Base-by-base conservation (phyloP, 1,140 invertebrate genomes). In the Psilanteris sp. region DNA sequence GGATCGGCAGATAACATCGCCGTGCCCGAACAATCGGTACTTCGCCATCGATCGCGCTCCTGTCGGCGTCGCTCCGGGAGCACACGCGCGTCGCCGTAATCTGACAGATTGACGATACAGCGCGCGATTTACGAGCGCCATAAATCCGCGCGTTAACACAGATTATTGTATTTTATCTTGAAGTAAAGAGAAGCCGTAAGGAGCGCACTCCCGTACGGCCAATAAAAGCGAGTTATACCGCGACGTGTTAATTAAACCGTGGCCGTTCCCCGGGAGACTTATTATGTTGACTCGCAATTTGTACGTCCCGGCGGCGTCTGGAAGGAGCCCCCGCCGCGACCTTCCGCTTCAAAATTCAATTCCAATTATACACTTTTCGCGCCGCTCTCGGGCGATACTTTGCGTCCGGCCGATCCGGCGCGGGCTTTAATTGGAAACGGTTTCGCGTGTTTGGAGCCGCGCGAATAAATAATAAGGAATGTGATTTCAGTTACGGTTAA, bases 21-120 rank as follows among this genome's bases (percentile, higher is more conserved):
- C 18, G 10, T 37, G 16, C 55, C 22, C 4, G 4, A 55, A 57
- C 52, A 57, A 68, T 68, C 50, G 50, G 48, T 68, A 48, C 31
- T 68, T 68, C n/a, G 16, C 41, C 48, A 44, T 68, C 52, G 48
- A 48, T 68, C 50, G n/a, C 11, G 18, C 34, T 32, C 22, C 50
- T 57, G 15, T 36, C 4, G 34, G 41, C 34, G 50, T 41, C 43
- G 46, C 89, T n/a, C n/a, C n/a, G n/a, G n/a, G n/a, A n/a, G 90
- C 89, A 20, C 81, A 78, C 34, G 83, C 83, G 39, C 20, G 48
- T 29, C 20, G 15, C 9, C 20, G 18, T 29, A 46, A 54, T 36
- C 36, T 50, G 46, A 74, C 71, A 61, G 61, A 74, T 74, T 67
- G 71, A 67, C 71, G 71, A 74, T 62, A 74, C 67, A 67, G 67